Conservation (phyloP, 2,888 invertebrate genomes). For the Harpalus rubripes region DNA sequence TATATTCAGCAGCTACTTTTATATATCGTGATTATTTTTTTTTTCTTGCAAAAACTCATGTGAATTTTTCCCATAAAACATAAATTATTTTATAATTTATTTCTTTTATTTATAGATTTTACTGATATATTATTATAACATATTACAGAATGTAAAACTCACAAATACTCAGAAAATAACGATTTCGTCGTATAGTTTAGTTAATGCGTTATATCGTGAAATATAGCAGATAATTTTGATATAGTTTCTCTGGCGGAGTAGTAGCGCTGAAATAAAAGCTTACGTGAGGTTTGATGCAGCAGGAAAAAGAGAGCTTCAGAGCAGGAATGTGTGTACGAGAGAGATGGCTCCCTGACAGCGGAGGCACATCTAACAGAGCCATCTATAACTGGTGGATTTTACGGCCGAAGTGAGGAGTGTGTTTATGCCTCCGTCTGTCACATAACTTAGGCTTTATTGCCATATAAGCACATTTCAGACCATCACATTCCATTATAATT, state of each 20-base stretch:
- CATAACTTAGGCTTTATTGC: conserved; percentile 65
- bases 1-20: no score
- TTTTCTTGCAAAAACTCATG: no score
- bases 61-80: no score
- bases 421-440: conserved; percentile 65
- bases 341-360: conserved; percentile 29
- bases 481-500: conserved; percentile 68
- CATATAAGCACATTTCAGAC: conserved; percentile 67
- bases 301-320: conserved; percentile 9
- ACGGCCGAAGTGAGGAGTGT: conserved; percentile 65
- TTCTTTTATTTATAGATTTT: not conserved
- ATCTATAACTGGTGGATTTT: conserved; percentile 65
- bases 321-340: conserved; percentile 37
- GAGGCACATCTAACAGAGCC: conserved; percentile 64
- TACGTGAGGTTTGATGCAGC: conserved; percentile 33
- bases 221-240: conserved; percentile 39
- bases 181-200: conserved; percentile 14
- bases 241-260: conserved; percentile 19
- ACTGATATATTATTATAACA: not conserved
- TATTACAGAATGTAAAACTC: conserved; percentile 8
- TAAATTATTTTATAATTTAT: not conserved
- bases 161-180: not conserved
- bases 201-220: not conserved
- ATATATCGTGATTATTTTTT: no score
- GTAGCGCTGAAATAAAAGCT: conserved; percentile 41